Conservation (phyloP, 2,797 vertebrate species). For the Acrossocheilus fasciatus region DNA sequence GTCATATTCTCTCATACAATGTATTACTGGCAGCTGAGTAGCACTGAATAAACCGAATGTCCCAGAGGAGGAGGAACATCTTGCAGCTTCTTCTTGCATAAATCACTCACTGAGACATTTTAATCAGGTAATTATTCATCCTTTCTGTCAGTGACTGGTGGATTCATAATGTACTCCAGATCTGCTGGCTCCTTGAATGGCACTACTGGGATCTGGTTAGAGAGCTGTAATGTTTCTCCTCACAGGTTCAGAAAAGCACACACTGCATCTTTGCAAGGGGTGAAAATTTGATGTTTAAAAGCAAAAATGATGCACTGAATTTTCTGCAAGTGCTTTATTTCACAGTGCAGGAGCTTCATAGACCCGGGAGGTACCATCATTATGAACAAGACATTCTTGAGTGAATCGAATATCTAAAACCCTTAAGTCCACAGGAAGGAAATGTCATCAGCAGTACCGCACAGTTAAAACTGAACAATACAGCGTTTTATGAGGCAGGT, state of each 20-base stretch:
- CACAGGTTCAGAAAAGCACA: slow-evolving; percentile 13
- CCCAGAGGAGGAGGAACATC: slow-evolving; percentile 14
- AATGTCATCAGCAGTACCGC: slow-evolving; percentile 7
- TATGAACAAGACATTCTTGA: neutral
- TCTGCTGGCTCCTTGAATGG: slow-evolving; percentile 30
- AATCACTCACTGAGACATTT: slow-evolving; percentile 44
- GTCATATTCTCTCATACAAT: slow-evolving; percentile 23
- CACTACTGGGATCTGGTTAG: slow-evolving; percentile 41
- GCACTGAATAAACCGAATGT: slow-evolving; percentile 22
- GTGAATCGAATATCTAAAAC: slow-evolving; percentile 4
- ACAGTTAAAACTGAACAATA: slow-evolving; percentile 9
- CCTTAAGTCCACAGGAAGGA: slow-evolving; percentile 9
- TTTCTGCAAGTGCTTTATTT: neutral
- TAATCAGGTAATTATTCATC: slow-evolving; percentile 45
- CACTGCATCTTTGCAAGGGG: slow-evolving; percentile 13
- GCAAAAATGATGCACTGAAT: neutral
- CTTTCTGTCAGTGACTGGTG: slow-evolving; percentile 38
- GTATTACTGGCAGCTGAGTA: slow-evolving; percentile 17
- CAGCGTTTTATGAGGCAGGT: neutral
- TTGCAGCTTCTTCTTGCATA: slow-evolving; percentile 44
- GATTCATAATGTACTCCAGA: slow-evolving; percentile 41
- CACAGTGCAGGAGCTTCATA: neutral
- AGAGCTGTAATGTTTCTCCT: slow-evolving; percentile 35
- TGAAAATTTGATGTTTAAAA: neutral
- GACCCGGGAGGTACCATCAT: neutral